phyloP scores from a whole-genome alignment of 2,797 vertebrate genomes.

The Fistularia commersonii region DNA sequence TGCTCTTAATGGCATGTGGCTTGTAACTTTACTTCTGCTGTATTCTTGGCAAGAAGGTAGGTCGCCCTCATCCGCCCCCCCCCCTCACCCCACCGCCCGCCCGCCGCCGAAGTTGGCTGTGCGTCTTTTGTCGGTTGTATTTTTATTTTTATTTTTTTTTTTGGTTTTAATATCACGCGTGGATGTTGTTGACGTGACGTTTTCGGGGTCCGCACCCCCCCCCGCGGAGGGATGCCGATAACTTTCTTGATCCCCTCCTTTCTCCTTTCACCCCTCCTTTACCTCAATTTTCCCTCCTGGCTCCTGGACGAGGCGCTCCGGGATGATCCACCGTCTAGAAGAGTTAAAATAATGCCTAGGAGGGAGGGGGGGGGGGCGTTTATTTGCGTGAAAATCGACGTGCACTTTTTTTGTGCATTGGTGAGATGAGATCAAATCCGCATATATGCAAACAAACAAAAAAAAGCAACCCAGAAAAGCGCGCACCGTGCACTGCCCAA shows the following conservation, averaged over 20 bases:
- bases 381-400: slow-evolving; percentile 8
- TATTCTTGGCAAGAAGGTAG: slow-evolving; percentile 96
- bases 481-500: no score
- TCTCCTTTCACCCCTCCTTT: neutral
- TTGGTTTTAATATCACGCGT: slow-evolving; percentile 5
- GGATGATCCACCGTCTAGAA: no score
- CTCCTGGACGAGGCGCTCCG: no score
- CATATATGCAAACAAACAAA: slow-evolving; percentile 18
- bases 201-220: no score
- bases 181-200: slow-evolving; percentile 8
- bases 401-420: neutral
- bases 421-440: slow-evolving; percentile 1
- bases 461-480: slow-evolving; percentile 11
- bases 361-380: no score
- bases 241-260: neutral
- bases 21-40: slow-evolving; percentile 99
- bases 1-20: slow-evolving; percentile 99
- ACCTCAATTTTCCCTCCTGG: no score
- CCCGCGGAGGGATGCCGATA: no score
- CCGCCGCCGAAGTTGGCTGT: slow-evolving; percentile 54
- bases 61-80: slow-evolving; percentile 47
- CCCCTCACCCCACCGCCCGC: slow-evolving; percentile 11
- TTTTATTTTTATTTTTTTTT: slow-evolving; percentile 1
- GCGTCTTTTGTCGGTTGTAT: slow-evolving; percentile 10
- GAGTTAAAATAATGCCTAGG: no score